Evolutionary conservation across 1,140 invertebrate genomes (phyloP), one percentile per base, ranked within the genome.

Genomic region (Goniozus legneri): DNA sequence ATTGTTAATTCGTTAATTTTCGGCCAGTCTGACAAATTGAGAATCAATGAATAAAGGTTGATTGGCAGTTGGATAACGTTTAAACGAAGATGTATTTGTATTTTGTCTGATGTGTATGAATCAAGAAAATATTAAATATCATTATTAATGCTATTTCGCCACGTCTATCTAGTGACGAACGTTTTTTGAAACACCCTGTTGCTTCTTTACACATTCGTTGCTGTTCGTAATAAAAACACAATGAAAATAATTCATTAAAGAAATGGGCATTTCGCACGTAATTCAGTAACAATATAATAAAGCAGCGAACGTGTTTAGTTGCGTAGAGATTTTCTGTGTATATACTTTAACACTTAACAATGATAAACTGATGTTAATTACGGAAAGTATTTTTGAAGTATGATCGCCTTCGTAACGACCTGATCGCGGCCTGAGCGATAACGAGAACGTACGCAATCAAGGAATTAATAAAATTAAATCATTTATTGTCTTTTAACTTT

Each of bases 81-180:
- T 40, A 18, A 49, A 47, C 18, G 33, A 58, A 40, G 40, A 21
- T 56, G 56, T 63, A 56, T 63, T 61, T 63, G 52, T 60, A 65
- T 61, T 60, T 57, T 52, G 40, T 52, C 39, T n/a, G 48, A 48
- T 42, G 49, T 62, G 58, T 61, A 53, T 27, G 43, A 58, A 52
- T 57, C n/a, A 62, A 60, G 57, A 59, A 56, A 53, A 62, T 59
- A 59, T 60, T 62, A 62, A 65, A 64, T 64, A 59, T 60, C 52
- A 64, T 53, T 58, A 55, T n/a, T n/a, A n/a, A n/a, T 50, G 51
- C 52, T 58, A 48, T 53, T 39, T 24, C 43, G 44, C 24, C 19
- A 24, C 27, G 31, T 44, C 14, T 55, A 10, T n/a, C 8, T 14
- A 33, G 32, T 14, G 32, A 33, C n/a, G 32, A 13, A 10, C n/a